These are phyloP conservation scores for Xenopus laevis DNA, from an alignment of 2,113 vertebrate genomes.

Conservation along the genomic window DNA sequence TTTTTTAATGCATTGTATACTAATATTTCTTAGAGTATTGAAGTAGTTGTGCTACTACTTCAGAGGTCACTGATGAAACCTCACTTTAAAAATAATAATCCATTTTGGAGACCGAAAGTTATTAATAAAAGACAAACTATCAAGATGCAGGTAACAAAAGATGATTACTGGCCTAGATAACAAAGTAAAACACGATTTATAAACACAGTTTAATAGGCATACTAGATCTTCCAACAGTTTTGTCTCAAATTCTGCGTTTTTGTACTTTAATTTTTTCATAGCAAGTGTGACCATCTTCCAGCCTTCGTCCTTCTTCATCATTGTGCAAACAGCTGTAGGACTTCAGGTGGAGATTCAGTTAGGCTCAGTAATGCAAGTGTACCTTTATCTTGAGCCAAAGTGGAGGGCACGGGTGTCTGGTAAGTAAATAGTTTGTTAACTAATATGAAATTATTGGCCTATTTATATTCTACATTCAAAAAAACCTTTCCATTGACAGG, in stretches of 20 bases:
- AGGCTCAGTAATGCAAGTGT: constrained; percentile 62
- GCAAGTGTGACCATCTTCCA: constrained; percentile 54
- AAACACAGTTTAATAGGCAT: no score
- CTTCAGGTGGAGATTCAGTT: constrained; percentile 62
- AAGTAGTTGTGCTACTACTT: no score
- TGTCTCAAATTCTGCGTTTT: neutral
- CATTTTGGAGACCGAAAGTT: no score
- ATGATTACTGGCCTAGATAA: no score
- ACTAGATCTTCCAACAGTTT: neutral
- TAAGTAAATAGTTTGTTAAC: constrained; percentile 42
- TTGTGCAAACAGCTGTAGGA: constrained; percentile 58
- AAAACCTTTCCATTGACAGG: constrained; percentile 59
- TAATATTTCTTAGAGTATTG: no score
- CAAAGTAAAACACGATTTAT: no score
- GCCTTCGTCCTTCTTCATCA: constrained; percentile 60
- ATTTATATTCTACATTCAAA: no score
- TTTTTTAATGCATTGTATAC: no score
- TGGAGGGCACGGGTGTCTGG: constrained; percentile 53
- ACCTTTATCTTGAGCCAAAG: constrained; percentile 48
- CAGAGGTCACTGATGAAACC: no score
- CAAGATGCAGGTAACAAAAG: no score
- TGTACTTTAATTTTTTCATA: neutral
- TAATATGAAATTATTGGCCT: neutral
- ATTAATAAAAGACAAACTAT: no score
- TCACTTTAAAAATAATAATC: no score